Base-by-base conservation (phyloP, 2,797 vertebrate species). In the Lacerta viridis region DNA sequence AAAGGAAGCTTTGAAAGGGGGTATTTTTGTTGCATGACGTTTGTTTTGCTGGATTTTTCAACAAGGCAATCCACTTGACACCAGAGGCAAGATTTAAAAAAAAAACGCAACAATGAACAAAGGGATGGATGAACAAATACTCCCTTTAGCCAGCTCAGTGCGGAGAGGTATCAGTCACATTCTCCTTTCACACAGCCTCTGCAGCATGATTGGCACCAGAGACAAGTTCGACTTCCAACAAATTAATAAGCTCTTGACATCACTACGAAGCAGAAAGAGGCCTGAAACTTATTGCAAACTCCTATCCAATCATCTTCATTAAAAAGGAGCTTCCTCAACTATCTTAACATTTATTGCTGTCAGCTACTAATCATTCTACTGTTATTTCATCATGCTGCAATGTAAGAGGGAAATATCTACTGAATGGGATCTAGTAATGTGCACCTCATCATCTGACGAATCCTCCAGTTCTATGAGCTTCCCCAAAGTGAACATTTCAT, bases 381-480 rank as follows among this genome's bases (percentile, higher is more conserved):
- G n/a, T 66, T 75, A 61, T 68, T 86, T 68, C 83, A 61, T 33
- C 64, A 1, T 0, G 5, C 17, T 3, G 2, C 10, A 1, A 11
- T 0, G 27, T 17, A 33, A 72, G 29, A 3, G 61, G 50, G 0
- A 77, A 83, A 77, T 84, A 20, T 85, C 15, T 0, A 0, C 9
- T 0, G 71, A 75, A 76, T 25, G 72, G 68, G 4, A 80, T 83
- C 17, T 7, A 78, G 80, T 29, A 78, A 15, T 69, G 50, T 2
- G 6, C 29, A 80, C 59, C 69, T 90, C 29, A 1, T 50, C 17
- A 20, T 90, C 86, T 71, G 92, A 79, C 46, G 87, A 71, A 66
- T 91, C 23, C 76, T 93, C 91, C 87, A 95, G 85, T 50, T 91
- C 85, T 27, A 84, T 79, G 66, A 89, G 41, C 61, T 74, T 85